Base-by-base conservation (phyloP, 92 coral and sea anemone species). In the Muricea muricata region DNA sequence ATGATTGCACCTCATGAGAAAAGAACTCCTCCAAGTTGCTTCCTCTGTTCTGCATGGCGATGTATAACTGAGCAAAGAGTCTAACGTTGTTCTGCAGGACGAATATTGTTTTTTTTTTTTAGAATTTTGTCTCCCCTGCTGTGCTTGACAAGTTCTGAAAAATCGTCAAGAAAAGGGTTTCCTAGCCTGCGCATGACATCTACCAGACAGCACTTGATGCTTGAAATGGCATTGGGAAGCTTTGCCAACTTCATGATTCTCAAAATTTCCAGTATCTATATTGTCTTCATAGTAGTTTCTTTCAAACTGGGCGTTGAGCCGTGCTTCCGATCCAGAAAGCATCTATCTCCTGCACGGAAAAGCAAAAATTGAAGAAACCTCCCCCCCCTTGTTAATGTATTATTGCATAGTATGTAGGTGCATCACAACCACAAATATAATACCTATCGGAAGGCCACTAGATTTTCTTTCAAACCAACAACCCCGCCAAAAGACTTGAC, bases 181-280 rank as follows among this genome's bases (percentile, higher is more conserved):
- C n/a, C n/a, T n/a, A n/a, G n/a, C n/a, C n/a, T n/a, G n/a, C n/a
- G n/a, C n/a, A n/a, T n/a, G n/a, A n/a, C n/a, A n/a, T n/a, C n/a
- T n/a, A n/a, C n/a, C n/a, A n/a, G n/a, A n/a, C n/a, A n/a, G n/a
- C n/a, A n/a, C n/a, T n/a, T n/a, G n/a, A n/a, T n/a, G n/a, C n/a
- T n/a, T n/a, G n/a, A 72, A 85, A 89, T n/a, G n/a, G n/a, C n/a
- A n/a, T 39, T 91, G 91, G 0, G 89, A 81, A 9, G 91, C 80
- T 6, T 0, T 28, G 10, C 91, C 91, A 32, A 67, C 11, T 17
- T 91, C 87, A 46, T 90, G 93, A 17, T 87, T 79, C 26, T 76
- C 79, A 30, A 83, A 61, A 66, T 61, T 69, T 46, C 8, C 66
- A 6, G 89, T 78, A 35, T 82, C 14, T 45, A 8, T 17, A 45